A percentile compares a stretch with the other conserved stretches of the same genome.
phyloP scores from a whole-genome alignment of 2,888 invertebrate genomes.

The Hanleya hanleyi region DNA sequence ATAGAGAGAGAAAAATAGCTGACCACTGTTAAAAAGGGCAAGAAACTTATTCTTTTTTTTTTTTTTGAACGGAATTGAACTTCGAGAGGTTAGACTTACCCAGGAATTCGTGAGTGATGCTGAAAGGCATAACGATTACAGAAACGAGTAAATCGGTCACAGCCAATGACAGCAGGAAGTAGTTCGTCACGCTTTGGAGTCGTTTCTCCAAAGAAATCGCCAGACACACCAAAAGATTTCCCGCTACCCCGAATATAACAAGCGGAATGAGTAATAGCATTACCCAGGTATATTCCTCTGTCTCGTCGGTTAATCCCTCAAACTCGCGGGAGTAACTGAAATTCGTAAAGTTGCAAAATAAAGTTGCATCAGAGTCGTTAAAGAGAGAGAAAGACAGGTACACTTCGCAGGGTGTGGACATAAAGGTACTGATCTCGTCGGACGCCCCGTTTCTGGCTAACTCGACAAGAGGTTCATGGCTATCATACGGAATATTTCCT shows the following conservation, averaged over 20 bases:
- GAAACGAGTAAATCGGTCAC: conserved; percentile 95
- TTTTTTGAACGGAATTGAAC: too few species aligned
- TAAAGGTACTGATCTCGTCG: too few species aligned
- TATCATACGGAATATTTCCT: too few species aligned
- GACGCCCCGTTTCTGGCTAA: too few species aligned
- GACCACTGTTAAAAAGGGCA: too few species aligned
- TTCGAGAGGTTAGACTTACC: conserved; percentile 84
- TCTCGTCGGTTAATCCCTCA: neutral
- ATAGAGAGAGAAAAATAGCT: too few species aligned
- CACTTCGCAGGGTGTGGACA: neutral
- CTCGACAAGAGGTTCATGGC: too few species aligned
- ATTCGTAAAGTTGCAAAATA: neutral
- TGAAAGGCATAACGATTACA: conserved; percentile 95
- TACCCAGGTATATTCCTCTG: conserved; percentile 43
- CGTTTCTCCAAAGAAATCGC: conserved; percentile 92
- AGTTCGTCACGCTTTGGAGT: conserved; percentile 96
- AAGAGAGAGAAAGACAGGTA: neutral
- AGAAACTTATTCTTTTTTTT: too few species aligned
- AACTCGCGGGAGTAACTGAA: neutral
- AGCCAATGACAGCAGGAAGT: conserved; percentile 93
- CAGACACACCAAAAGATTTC: conserved; percentile 94
- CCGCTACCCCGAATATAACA: conserved; percentile 73
- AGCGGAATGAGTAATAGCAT: conserved; percentile 58
- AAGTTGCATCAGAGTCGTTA: neutral
- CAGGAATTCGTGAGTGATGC: conserved; percentile 92